phyloP scores from a whole-genome alignment of 2,113 vertebrate genomes.

The Scophthalmus maximus region DNA sequence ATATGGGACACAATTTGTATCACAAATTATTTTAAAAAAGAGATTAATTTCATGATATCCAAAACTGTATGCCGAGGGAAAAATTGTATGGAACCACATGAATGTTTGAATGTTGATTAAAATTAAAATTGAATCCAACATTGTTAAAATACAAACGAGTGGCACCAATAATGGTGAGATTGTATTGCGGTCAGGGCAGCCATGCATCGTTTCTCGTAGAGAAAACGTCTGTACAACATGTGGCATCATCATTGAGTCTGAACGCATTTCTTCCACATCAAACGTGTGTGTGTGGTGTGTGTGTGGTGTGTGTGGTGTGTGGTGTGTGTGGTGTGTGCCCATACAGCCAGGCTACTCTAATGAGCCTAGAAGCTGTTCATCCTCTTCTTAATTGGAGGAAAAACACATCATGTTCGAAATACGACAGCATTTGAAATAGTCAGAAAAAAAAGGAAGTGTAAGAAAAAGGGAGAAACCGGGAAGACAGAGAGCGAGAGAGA shows the following conservation, averaged over 20 bases:
- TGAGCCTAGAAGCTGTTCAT: conserved; percentile 62
- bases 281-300: conserved; percentile 3
- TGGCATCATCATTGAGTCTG: conserved; percentile 15
- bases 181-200: conserved; percentile 3
- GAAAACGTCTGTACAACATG: conserved; percentile 6
- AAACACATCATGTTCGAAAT: conserved; percentile 64
- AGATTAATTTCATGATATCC: neutral
- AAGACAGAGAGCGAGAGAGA: conserved; percentile 32
- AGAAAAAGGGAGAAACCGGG: conserved; percentile 8
- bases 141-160: neutral
- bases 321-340: conserved; percentile 23
- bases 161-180: neutral
- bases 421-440: conserved; percentile 52
- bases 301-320: conserved; percentile 4
- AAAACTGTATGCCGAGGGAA: neutral
- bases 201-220: conserved; percentile 3
- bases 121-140: neutral
- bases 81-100: neutral
- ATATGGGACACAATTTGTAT: neutral
- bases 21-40: neutral
- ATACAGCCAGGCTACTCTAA: conserved; percentile 56
- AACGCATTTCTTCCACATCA: conserved; percentile 34
- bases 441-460: conserved; percentile 1
- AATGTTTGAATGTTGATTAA: neutral
- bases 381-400: conserved; percentile 70